Evolutionary conservation across 92 coral and sea anemone genomes (phyloP).

Genomic region (Paragorgia papillata): DNA sequence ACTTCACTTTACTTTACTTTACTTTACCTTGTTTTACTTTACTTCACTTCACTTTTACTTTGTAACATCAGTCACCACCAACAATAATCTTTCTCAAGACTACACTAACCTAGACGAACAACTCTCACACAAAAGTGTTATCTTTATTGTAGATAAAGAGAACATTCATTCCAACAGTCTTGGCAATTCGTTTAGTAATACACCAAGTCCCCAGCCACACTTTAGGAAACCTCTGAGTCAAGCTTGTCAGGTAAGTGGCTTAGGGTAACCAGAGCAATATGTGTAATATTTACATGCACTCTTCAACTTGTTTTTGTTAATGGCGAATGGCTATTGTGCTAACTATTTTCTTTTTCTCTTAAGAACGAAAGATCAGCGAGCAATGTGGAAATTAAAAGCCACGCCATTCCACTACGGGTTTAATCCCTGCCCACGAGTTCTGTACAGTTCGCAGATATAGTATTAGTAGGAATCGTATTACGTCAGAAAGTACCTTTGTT

Average conservation of each 20-base stretch:
- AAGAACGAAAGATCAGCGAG: not conserved
- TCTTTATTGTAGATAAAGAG: conserved; percentile 14
- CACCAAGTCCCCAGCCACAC: conserved; percentile 33
- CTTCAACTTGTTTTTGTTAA: not conserved
- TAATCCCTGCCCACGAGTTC: not conserved
- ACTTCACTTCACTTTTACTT: too few relatives aligned
- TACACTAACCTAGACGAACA: too few relatives aligned
- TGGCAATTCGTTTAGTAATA: conserved; percentile 21
- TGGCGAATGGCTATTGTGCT: not conserved
- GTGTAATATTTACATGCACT: not conserved
- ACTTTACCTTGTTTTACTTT: too few relatives aligned
- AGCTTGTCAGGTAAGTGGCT: too few relatives aligned
- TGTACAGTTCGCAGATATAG: too few relatives aligned
- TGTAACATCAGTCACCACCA: too few relatives aligned
- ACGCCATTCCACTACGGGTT: conserved; percentile 20
- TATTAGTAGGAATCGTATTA: too few relatives aligned
- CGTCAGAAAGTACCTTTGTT: too few relatives aligned
- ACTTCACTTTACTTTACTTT: too few relatives aligned
- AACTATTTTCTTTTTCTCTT: not conserved
- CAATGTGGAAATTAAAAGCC: not conserved
- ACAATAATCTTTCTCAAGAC: too few relatives aligned
- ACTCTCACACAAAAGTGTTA: too few relatives aligned
- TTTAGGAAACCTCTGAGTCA: conserved; percentile 30
- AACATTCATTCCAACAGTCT: conserved; percentile 32
- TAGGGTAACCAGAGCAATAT: too few relatives aligned